A percentile compares a stretch with the other conserved stretches of the same genome.
These are phyloP conservation scores for Gavia stellata DNA, from an alignment of 2,113 vertebrate genomes.

Conservation along the genomic window DNA sequence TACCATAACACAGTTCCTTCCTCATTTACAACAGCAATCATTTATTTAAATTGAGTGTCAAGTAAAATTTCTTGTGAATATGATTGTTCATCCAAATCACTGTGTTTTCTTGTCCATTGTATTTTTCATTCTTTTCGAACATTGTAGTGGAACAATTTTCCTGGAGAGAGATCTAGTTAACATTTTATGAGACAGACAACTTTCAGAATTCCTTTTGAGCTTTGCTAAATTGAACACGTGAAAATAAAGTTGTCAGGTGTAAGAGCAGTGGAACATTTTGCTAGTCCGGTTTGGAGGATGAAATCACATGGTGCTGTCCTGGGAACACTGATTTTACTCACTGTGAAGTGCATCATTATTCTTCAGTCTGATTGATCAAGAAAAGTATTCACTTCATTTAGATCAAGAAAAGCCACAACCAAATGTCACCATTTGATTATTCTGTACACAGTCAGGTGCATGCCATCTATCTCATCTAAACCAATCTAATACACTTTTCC, in stretches of 20 bases:
- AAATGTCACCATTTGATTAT: constrained; percentile 1
- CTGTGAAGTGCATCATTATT: constrained; percentile 31
- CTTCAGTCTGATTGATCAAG: constrained; percentile 60
- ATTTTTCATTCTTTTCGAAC: constrained; percentile 30
- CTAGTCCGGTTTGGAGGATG: constrained; percentile 3
- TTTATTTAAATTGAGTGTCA: constrained; percentile 40
- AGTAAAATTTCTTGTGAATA: constrained; percentile 14
- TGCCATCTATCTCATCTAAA: constrained; percentile 4
- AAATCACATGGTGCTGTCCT: background rate
- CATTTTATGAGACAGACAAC: constrained; percentile 37
- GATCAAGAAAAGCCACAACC: background rate
- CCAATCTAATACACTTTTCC: background rate
- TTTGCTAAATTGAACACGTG: constrained; percentile 45
- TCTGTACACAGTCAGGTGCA: background rate
- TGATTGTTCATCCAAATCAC: background rate
- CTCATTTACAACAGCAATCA: background rate
- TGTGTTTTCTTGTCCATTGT: background rate
- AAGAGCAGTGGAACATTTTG: constrained; percentile 9
- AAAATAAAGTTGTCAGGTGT: constrained; percentile 50
- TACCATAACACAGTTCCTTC: background rate
- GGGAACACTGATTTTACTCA: constrained; percentile 28
- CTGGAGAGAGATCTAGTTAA: constrained; percentile 37
- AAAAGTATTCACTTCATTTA: constrained; percentile 48
- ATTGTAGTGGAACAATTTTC: background rate
- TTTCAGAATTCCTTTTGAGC: constrained; percentile 57